Conservation (phyloP, 2,888 invertebrate genomes). For the Aspidiotus destructor region DNA sequence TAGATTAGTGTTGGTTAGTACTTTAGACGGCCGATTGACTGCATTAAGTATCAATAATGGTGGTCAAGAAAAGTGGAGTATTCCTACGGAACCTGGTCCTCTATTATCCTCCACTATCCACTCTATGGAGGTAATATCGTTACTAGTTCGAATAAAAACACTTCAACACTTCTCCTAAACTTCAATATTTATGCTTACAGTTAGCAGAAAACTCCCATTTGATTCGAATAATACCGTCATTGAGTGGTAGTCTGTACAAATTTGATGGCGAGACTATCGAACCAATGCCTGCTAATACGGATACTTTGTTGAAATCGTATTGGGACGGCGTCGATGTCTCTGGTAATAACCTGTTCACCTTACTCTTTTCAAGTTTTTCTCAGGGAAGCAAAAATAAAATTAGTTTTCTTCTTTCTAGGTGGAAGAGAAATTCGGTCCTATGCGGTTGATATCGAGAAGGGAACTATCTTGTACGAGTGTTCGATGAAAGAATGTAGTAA, state of each 20-base stretch:
- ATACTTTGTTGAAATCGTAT: constrained; percentile 74
- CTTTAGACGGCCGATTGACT: constrained; percentile 78
- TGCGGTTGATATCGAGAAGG: constrained; percentile 67
- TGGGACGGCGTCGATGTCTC: constrained; percentile 76
- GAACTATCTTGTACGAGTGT: constrained; percentile 67
- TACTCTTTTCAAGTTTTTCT: background rate
- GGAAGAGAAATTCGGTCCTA: constrained; percentile 78
- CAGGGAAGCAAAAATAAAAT: background rate
- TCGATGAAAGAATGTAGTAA: constrained; percentile 62
- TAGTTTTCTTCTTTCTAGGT: constrained; percentile 44
- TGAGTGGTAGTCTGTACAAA: constrained; percentile 83
- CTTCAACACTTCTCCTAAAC: background rate
- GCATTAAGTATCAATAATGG: constrained; percentile 60
- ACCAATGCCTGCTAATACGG: constrained; percentile 71
- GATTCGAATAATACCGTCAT: constrained; percentile 82
- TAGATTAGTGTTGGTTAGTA: constrained; percentile 74
- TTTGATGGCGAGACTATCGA: constrained; percentile 82
- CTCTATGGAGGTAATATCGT: constrained; percentile 59
- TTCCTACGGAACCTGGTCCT: constrained; percentile 64
- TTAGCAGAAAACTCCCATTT: constrained; percentile 73
- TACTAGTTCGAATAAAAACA: background rate
- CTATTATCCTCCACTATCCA: constrained; percentile 83
- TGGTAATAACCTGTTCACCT: constrained; percentile 43
- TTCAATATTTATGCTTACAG: constrained; percentile 44
- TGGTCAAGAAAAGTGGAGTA: constrained; percentile 65